These are phyloP conservation scores for Psettodes erumei DNA, from an alignment of 2,113 vertebrate species.

Conservation along the genomic window DNA sequence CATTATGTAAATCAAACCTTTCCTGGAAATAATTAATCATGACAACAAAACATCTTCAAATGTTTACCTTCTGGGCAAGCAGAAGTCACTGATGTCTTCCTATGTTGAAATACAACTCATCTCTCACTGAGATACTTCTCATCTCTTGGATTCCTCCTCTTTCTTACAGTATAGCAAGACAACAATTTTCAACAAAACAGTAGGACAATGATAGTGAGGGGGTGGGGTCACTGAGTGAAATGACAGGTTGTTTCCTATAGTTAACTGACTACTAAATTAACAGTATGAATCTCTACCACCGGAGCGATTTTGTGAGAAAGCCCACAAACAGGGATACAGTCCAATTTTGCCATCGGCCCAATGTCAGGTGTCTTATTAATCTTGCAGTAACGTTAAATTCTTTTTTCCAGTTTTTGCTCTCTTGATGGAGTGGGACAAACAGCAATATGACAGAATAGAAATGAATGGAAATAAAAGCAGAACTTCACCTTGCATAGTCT, in stretches of 20 bases:
- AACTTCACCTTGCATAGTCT: not conserved
- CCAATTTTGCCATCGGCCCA: constrained; percentile 57
- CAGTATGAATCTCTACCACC: constrained; percentile 66
- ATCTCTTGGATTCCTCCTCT: not conserved
- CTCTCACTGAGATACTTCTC: not conserved
- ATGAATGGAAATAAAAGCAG: not conserved
- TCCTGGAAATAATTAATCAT: not conserved
- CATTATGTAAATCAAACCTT: not conserved
- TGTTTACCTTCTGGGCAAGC: not conserved
- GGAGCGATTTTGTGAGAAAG: constrained; percentile 79
- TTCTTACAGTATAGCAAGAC: constrained; percentile 62
- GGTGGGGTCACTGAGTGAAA: constrained; percentile 77
- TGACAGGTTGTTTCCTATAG: constrained; percentile 85
- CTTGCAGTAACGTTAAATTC: not conserved
- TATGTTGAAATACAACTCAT: not conserved
- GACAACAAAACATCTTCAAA: not conserved
- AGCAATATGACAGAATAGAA: not conserved
- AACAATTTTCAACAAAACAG: constrained; percentile 78
- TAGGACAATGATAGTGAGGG: not conserved
- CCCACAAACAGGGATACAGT: constrained; percentile 74
- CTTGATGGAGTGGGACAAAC: not conserved
- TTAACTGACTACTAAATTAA: constrained; percentile 82
- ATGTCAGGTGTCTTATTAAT: not conserved
- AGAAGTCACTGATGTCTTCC: not conserved
- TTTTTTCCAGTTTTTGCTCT: not conserved